phyloP scores from a whole-genome alignment of 2,888 invertebrate genomes.

The Zaprionus lineosus region DNA sequence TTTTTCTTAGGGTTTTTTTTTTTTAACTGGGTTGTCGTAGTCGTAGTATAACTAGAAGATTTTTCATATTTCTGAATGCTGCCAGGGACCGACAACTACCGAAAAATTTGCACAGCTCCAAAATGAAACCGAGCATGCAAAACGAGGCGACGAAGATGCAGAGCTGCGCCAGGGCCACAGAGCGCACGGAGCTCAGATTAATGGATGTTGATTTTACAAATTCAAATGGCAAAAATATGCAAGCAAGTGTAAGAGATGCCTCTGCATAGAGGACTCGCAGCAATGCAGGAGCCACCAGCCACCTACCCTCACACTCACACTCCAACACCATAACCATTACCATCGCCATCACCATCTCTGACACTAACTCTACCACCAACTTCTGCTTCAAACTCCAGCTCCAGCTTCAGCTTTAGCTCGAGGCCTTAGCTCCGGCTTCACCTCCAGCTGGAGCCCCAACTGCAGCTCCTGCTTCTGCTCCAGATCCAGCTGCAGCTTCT shows the following conservation, averaged over 20 bases:
- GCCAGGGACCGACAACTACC: constrained; percentile 45
- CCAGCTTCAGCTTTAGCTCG: constrained; percentile 14
- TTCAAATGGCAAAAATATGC: constrained; percentile 79
- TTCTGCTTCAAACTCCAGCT: constrained; percentile 23
- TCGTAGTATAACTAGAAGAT: constrained; percentile 59
- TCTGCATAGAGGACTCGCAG: constrained; percentile 41
- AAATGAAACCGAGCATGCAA: constrained; percentile 77
- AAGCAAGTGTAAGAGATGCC: constrained; percentile 76
- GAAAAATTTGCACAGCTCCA: constrained; percentile 62
- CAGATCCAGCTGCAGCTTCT: background rate
- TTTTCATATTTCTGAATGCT: constrained; percentile 75
- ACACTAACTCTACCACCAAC: constrained; percentile 24
- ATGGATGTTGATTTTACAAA: constrained; percentile 78
- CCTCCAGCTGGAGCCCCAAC: constrained; percentile 1
- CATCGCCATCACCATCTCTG: constrained; percentile 9
- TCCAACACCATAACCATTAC: background rate
- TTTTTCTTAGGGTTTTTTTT: background rate
- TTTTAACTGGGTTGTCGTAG: constrained; percentile 11
- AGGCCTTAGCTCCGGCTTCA: constrained; percentile 4
- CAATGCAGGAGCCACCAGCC: constrained; percentile 14
- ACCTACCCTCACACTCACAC: background rate
- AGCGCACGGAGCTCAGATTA: constrained; percentile 65
- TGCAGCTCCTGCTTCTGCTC: constrained; percentile 4
- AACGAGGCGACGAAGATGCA: constrained; percentile 64
- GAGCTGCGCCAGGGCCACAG: constrained; percentile 34